Percentiles rank a stretch among this genome's conserved stretches.
These are phyloP conservation scores for Petrolisthes manimaculis DNA, from an alignment of 2,888 invertebrate genomes.

Conservation along the genomic window DNA sequence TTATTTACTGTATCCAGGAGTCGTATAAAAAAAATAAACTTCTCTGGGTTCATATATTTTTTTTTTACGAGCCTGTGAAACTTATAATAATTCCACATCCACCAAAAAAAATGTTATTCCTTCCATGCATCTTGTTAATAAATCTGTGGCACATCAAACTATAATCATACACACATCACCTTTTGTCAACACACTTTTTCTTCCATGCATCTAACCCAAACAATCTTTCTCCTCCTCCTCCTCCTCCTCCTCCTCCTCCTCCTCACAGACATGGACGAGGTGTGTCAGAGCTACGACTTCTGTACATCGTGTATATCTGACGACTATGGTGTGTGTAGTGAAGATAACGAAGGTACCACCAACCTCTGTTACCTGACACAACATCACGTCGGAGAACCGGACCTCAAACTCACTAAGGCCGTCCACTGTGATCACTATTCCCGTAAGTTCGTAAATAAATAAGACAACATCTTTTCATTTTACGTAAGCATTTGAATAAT, in stretches of 20 bases:
- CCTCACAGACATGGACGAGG: conserved; percentile 8
- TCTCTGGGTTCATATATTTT: no score
- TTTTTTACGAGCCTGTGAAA: no score
- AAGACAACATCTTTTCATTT: not conserved
- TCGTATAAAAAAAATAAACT: no score
- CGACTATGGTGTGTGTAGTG: conserved; percentile 36
- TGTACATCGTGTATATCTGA: conserved; percentile 25
- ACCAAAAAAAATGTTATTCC: no score
- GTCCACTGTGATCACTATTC: conserved; percentile 43
- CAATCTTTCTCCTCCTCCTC: not conserved
- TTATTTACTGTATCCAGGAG: no score
- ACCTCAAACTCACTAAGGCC: conserved; percentile 19
- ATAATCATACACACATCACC: no score
- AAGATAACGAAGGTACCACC: not conserved
- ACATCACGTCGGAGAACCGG: conserved; percentile 45
- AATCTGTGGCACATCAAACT: no score
- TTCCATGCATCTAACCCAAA: no score
- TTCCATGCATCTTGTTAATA: no score
- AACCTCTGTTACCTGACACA: conserved; percentile 40
- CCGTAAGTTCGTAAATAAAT: conserved; percentile 21
- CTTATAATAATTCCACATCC: no score
- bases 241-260: not conserved
- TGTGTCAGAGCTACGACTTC: conserved; percentile 52
- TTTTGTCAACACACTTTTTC: no score
- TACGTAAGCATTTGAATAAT: not conserved